Base-by-base conservation (phyloP, 2,888 invertebrate species). In the Drosophila antonietae region DNA sequence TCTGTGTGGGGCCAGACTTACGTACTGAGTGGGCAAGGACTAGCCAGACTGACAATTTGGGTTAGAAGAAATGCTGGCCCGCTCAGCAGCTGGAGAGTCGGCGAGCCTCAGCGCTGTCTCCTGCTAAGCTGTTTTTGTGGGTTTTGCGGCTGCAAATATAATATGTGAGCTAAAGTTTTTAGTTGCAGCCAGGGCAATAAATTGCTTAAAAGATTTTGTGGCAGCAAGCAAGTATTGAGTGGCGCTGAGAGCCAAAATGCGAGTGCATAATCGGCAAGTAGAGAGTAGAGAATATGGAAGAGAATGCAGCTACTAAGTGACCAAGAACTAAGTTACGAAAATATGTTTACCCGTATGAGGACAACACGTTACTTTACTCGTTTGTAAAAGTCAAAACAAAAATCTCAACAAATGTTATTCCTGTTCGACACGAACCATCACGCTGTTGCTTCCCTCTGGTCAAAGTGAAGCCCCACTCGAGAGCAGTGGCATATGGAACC, bases 81-180 rank as follows among this genome's bases (percentile, higher is more conserved):
- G 65, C 52, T 31, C 33, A 46, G 64, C 33, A 65, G 56, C 52
- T 75, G 43, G 33, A 28, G 28, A 55, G 65, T 10, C 31, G 39
- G 39, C 73, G 68, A 23, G 4, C 23, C 23, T 4, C 52, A 72
- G 76, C 66, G 65, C 70, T 63, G 52, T 58, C 57, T 74, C 74
- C 82, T 74, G 85, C 82, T 84, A 78, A 85, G 83, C 70, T 75
- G 78, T 83, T 88, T 74, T 74, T 83, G 83, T 59, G 82, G 84
- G 65, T 84, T 68, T 69, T 89, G 87, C 70, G 75, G 85, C 60
- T 80, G 78, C 80, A 76, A 68, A 70, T 63, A 74, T 80, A 83
- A 80, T 84, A 76, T 87, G 81, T 84, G 76, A 80, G 82, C 69
- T 49, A 80, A 84, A 70, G 68, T 78, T 89, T 80, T 77, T 46